Evolutionary conservation across 2,888 invertebrate species (phyloP).

Genomic region (Scotopteryx bipunctaria): DNA sequence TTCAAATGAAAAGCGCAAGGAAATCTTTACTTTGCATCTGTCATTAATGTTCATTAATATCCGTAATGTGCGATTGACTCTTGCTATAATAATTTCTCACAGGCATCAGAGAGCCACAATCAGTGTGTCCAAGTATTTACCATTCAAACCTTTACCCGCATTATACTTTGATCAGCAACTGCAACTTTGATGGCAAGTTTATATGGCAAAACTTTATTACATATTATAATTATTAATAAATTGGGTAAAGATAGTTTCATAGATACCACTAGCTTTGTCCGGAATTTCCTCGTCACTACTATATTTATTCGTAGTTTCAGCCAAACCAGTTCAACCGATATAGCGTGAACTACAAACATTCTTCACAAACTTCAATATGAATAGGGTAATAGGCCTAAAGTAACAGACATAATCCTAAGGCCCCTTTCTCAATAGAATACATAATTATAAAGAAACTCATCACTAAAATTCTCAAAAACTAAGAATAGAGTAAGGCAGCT

Average conservation of each 20-base stretch:
- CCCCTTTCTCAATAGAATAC: slow-evolving; percentile 10
- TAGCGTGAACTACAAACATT: too few species aligned
- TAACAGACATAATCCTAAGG: slow-evolving; percentile 30
- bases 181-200: slow-evolving; percentile 36
- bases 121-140: background rate
- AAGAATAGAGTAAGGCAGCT: slow-evolving; percentile 3
- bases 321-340: too few species aligned
- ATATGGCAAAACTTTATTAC: slow-evolving; percentile 28
- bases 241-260: slow-evolving; percentile 11
- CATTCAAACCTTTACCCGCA: background rate
- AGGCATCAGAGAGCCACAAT: background rate
- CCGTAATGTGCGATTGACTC: background rate
- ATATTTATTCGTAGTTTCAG: too few species aligned
- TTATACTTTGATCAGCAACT: slow-evolving; percentile 21
- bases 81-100: too few species aligned
- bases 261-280: too few species aligned
- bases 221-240: slow-evolving; percentile 4
- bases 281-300: too few species aligned
- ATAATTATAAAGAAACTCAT: slow-evolving; percentile 9
- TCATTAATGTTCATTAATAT: background rate
- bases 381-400: slow-evolving; percentile 15
- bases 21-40: background rate
- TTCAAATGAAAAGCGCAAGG: background rate
- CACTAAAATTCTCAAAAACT: slow-evolving; percentile 1
- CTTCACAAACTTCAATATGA: too few species aligned